Percentiles rank a stretch among this genome's conserved stretches.
Conservation (phyloP, 2,797 vertebrate species). For the Smutsia temminckii region DNA sequence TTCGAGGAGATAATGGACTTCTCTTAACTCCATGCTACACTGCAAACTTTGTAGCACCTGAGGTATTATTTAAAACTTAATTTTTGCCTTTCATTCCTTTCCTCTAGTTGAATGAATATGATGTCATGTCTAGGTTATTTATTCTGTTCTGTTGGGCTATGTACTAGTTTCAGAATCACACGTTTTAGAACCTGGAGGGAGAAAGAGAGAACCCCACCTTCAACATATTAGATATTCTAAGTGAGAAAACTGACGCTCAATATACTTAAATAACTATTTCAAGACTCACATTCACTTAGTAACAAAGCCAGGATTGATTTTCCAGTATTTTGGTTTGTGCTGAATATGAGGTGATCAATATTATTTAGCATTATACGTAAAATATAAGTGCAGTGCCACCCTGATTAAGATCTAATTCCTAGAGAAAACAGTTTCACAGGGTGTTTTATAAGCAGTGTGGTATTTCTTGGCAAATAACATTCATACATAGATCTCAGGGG, state of each 20-base stretch:
- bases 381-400: neutral
- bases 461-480: neutral
- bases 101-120: slow-evolving; percentile 34
- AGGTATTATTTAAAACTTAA: slow-evolving; percentile 86
- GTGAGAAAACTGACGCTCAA: neutral
- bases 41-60: slow-evolving; percentile 98
- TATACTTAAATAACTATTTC: neutral
- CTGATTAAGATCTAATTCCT: neutral
- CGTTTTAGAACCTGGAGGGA: neutral
- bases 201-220: neutral
- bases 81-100: slow-evolving; percentile 39
- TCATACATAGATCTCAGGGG: neutral
- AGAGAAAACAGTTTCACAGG: neutral
- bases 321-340: neutral
- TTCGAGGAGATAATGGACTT: slow-evolving; percentile 95
- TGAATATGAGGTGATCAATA: neutral
- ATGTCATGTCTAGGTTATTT: neutral
- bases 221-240: slow-evolving; percentile 13
- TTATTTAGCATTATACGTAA: neutral
- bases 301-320: slow-evolving; percentile 12
- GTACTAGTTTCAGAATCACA: slow-evolving; percentile 26
- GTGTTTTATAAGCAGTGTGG: neutral
- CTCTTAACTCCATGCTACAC: slow-evolving; percentile 98
- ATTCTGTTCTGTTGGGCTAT: neutral
- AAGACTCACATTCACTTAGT: neutral